phyloP scores from a whole-genome alignment of 2,888 invertebrate species.

The Troilus luridus region DNA sequence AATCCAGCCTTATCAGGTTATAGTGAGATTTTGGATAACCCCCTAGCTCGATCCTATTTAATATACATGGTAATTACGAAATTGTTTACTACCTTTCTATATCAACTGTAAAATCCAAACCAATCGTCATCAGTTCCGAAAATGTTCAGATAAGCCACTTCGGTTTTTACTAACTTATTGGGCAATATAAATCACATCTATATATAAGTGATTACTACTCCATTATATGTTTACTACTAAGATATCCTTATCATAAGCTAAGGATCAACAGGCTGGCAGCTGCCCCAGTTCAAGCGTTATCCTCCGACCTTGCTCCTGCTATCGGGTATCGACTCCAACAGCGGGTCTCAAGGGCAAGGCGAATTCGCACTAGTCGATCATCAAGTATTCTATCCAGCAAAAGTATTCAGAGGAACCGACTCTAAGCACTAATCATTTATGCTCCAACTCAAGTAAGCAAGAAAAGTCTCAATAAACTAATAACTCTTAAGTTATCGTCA shows the following conservation, averaged over 20 bases:
- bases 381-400: not conserved
- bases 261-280: not conserved
- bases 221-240: not conserved
- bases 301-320: not conserved
- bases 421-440: not conserved
- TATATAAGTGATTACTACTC: not conserved
- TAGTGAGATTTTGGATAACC: too few species aligned
- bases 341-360: not conserved
- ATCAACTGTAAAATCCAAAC: too few species aligned
- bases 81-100: too few species aligned
- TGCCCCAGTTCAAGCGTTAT: not conserved
- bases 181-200: not conserved
- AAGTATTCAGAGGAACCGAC: not conserved
- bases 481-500: not conserved
- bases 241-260: not conserved
- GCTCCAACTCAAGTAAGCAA: too few species aligned
- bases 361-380: not conserved
- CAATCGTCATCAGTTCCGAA: too few species aligned
- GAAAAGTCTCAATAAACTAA: not conserved
- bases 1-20: too few species aligned
- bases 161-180: not conserved
- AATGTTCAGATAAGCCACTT: too few species aligned
- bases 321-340: constrained; percentile 12
- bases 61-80: too few species aligned
- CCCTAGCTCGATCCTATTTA: too few species aligned